Base-by-base conservation (phyloP, 2,113 vertebrate genomes). In the Pampusana beccarii region DNA sequence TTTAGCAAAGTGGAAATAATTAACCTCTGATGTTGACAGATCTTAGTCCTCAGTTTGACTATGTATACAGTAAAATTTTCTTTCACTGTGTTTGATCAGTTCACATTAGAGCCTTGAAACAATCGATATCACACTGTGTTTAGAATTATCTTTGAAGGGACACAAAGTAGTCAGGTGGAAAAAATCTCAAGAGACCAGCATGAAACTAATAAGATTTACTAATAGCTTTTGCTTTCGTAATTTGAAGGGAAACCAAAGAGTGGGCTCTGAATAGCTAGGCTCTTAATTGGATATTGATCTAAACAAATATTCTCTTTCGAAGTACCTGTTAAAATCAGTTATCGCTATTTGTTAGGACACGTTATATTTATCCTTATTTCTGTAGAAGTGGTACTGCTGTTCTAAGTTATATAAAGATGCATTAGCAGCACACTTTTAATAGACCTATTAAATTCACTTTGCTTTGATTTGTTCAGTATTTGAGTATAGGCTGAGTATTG, bases 271-370 rank as follows among this genome's bases (percentile, higher is more conserved):
- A 82, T 94, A 96, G 92, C 78, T 82, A 89, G 67, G 54, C 25
- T 92, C 75, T 86, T 97, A 97, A 98, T 97, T 98, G 94, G 94
- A 96, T 98, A 98, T 98, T 96, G 97, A 98, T 97, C 92, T 96
- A 94, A 96, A 97, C 88, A 97, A 96, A 97, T 97, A 97, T 95
- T 95, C 88, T 80, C 62, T 80, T 90, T 77, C 90, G 77, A 95
- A 92, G 62, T 74, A 87, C 74, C 95, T 95, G 88, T 94, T 95
- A 90, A 87, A 97, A 97, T 93, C 93, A 91, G 94, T 90, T 97
- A 78, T 75, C 14, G 16, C 94, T 92, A 50, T 96, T 96, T 95
- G 71, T 79, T 93, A 78, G 90, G 96, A 98, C 92, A 88, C 70
- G 17, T 97, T 93, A 42, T 92, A 93, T 97, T 97, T 93, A 94